Conservation (phyloP, 2,113 vertebrate genomes). For the Cynopterus brachyotis region DNA sequence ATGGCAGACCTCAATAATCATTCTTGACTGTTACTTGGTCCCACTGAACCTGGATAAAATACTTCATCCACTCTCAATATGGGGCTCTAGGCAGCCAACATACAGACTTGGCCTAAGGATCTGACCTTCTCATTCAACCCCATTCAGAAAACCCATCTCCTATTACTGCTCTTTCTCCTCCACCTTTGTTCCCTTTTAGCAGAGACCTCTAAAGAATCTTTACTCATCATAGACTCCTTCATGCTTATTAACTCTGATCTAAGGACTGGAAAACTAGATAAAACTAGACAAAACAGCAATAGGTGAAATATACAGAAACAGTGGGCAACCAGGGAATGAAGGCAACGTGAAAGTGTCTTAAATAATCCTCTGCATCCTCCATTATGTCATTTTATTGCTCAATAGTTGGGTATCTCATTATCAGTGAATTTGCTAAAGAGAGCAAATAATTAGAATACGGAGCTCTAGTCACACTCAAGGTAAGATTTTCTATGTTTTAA, state of each 20-base stretch:
- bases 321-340: neutral
- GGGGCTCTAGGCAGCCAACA: neutral
- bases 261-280: neutral
- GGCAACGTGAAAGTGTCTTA: neutral
- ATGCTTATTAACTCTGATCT: neutral
- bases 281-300: neutral
- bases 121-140: neutral
- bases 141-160: neutral
- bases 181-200: neutral
- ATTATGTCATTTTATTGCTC: neutral
- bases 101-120: neutral
- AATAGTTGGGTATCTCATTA: neutral
- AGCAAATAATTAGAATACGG: neutral
- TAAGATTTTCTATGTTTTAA: neutral
- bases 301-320: neutral
- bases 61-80: neutral
- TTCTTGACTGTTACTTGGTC: neutral
- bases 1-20: neutral
- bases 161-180: neutral
- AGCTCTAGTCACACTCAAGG: neutral
- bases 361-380: neutral
- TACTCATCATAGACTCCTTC: neutral
- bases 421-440: slow-evolving; percentile 17
- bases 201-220: neutral
- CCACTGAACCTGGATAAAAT: neutral